Evolutionary conservation across 2,888 invertebrate species (phyloP), one percentile per base, ranked within the genome.

Genomic region (Oscheius sp.): DNA sequence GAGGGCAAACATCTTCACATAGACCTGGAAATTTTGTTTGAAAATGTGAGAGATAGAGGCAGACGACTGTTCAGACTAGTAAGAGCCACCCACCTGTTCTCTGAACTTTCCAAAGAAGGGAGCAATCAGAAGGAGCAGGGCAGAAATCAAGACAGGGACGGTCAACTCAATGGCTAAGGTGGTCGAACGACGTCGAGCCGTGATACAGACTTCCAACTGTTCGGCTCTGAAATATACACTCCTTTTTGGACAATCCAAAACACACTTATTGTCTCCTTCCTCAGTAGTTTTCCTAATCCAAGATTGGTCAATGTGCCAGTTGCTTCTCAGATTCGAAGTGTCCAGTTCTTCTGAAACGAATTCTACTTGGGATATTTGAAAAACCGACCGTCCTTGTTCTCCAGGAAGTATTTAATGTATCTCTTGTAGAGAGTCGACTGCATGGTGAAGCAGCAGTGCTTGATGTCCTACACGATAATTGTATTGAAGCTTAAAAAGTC

Each of bases 1-100:
- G 29, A 87, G 78, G 32, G 86, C 85, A 77, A 87, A 87, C 79
- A 86, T 81, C 71, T 87, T 87, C 53, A 87, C 86, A 65, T 84
- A 80, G 58, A 85, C 77, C 80, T 85, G 79, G 32, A 75, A 42
- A 63, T 32, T 4, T 7, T 1, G 29, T 13, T 32, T 57, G 47
- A 10, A 11, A 59, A 51, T 50, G 2, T 32, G 42, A 50, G 10
- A 10, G 21, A 42, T 63, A 13, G 32, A 11, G 9, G 47, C 21
- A 21, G 21, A 21, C 21, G 21, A 21, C 21, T 21, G 21, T 21
- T 21, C 21, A 21, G 21, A 21, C 21, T 21, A 21, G 21, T 21
- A 21, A 21, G 21, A 21, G 21, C 21, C 21, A 21, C 68, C 33
- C 9, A 74, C 79, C 77, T 85, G 85, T 60, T 85, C 82, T 13